Base-by-base conservation (phyloP, 1,140 invertebrate species). In the Ceratoteleas bidentatus region DNA sequence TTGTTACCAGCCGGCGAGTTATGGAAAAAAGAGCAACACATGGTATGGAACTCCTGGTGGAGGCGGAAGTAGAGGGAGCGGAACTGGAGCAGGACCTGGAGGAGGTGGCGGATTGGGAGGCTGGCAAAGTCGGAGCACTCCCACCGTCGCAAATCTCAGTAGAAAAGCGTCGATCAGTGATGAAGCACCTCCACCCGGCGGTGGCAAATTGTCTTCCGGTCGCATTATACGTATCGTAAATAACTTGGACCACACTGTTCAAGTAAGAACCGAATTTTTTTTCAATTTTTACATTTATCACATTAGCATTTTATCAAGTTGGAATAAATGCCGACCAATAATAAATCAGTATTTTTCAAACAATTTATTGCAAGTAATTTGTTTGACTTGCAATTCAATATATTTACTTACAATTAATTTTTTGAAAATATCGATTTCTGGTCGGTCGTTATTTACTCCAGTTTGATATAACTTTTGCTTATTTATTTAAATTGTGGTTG, bases 141-240 rank as follows among this genome's bases (percentile, higher is more conserved):
- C 95, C 58, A 95, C 95, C 78, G 94, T 95, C 74, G 94, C 95
- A 87, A 94, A 94, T 58, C 91, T 93, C 50, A 93, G 92, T 79
- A 91, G 93, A 68, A 93, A 94, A 80, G 92, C 92, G 7, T 93
- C 92, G 47, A 92, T 92, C 69, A 92, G 89, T 49, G 88, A 92
- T 45, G 95, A 95, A 87, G 93, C 94, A 50, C 94, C 94, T 47
- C 94, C 94, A 54, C 93, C 94, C 8, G 94, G 94, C 43, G 92
- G 92, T 81, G 92, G 93, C 85, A 96, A 96, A 85, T 94, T 96
- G 33, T 94, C 94, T 74, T 96, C 96, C 15, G 96, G 96, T 45
- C 93, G 96, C 70, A 96, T 97, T 68, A 97, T 98, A 85, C 93
- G 96, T 64, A 97, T 98, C 87, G 96, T 98, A 87, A 98, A 98